Base-by-base conservation (phyloP, 2,113 vertebrate species). In the Chrysemys picta region DNA sequence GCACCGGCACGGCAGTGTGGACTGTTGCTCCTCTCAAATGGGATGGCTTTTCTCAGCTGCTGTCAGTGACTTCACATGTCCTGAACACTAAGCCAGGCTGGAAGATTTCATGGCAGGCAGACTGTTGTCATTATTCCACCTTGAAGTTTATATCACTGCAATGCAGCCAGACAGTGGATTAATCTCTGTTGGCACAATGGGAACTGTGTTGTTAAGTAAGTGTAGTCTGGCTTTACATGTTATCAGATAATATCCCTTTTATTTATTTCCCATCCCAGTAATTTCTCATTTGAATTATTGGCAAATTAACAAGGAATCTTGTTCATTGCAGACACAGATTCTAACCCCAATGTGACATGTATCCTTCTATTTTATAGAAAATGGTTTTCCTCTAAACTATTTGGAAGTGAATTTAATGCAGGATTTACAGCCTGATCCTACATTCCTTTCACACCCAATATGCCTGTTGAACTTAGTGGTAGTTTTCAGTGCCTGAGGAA, bases 161-260 rank as follows among this genome's bases (percentile, higher is more conserved):
- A 5, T 47, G 45, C 65, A 16, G 57, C 8, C 54, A 21, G 6
- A 35, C 47, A 22, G 24, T 13, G 5, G 35, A 3, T 25, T 59
- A 10, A 3, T 7, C 27, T 47, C 45, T 57, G 47, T 35, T 2
- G 0, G 27, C 62, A 27, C 80, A 16, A 0, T 5, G 3, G 35
- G 22, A 19, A 47, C 22, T 6, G 3, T 1, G 22, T 11, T 31
- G 54, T 17, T 21, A 65, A 24, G 12, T 45, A 2, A 78, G 49
- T 29, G 50, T 8, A 14, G 27, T 11, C 42, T 8, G 24, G 65
- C 85, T 86, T 72, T 78, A 54, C 4, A 16, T 49, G 42, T 49
- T 2, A 2, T 82, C 29, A 52, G 62, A 3, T 16, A 57, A 57
- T 8, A 50, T 45, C 16, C 7, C 2, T 62, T 76, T 38, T 38